Percentiles rank a stretch among this genome's conserved stretches.
Evolutionary conservation across 2,888 invertebrate species (phyloP).

Genomic region (Hypsopygia costalis): DNA sequence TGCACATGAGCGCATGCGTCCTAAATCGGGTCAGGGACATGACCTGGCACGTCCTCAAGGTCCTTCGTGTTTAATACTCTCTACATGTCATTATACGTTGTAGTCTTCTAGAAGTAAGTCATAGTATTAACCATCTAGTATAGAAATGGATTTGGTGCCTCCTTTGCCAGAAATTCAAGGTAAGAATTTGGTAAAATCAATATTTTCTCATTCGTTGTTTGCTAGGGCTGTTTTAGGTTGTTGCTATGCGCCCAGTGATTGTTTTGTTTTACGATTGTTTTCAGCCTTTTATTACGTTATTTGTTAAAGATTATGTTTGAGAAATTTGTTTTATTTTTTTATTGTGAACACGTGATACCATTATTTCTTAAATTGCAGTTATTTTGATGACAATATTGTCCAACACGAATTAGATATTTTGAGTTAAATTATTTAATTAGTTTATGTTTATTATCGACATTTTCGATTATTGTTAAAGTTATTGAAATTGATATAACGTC

Average conservation of each 20-base stretch:
- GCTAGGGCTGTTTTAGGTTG: neutral
- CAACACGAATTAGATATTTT: too few species aligned
- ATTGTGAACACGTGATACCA: too few species aligned
- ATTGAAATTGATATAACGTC: too few species aligned
- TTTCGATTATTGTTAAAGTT: too few species aligned
- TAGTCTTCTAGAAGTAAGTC: constrained; percentile 19
- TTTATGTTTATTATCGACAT: too few species aligned
- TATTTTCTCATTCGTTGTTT: constrained; percentile 4
- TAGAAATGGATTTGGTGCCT: constrained; percentile 47
- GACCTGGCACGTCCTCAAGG: constrained; percentile 57
- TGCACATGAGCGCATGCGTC: constrained; percentile 52
- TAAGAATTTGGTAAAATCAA: constrained; percentile 16
- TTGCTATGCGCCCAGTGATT: neutral
- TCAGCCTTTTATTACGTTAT: constrained; percentile 5
- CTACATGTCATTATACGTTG: constrained; percentile 32
- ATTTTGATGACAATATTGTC: too few species aligned
- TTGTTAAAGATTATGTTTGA: too few species aligned
- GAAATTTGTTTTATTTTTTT: too few species aligned
- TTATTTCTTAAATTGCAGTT: too few species aligned
- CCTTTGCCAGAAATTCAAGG: constrained; percentile 44
- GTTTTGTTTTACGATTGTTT: constrained; percentile 15
- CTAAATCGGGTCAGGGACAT: constrained; percentile 65
- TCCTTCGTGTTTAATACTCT: constrained; percentile 59
- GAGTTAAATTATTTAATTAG: too few species aligned
- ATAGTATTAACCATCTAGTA: constrained; percentile 10